phyloP scores from a whole-genome alignment of 1,140 invertebrate genomes.

The Lysiphlebus fabarum region DNA sequence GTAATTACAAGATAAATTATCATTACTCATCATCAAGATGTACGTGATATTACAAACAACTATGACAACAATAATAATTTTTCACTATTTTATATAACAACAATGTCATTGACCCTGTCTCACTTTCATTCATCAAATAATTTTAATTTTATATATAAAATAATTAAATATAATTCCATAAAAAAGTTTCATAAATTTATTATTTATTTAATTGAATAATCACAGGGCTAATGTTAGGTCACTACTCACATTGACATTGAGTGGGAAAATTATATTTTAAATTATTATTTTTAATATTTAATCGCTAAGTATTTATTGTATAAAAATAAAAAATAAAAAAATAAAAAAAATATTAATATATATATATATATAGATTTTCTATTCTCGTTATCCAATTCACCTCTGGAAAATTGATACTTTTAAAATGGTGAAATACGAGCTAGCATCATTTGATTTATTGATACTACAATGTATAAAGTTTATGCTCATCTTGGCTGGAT shows the following conservation, averaged over 20 bases:
- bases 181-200: no score
- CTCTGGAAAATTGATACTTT: constrained; percentile 13
- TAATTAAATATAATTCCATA: no score
- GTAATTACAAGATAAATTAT: constrained; percentile 30
- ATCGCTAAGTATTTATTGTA: no score
- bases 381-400: constrained; percentile 13
- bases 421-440: constrained; percentile 12
- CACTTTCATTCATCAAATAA: constrained; percentile 6
- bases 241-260: not conserved
- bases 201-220: no score
- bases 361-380: constrained; percentile 4
- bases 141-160: not conserved
- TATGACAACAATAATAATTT: not conserved
- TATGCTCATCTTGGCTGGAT: not conserved
- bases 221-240: not conserved
- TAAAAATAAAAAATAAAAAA: no score
- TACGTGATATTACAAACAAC: not conserved
- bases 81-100: not conserved
- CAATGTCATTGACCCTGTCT: constrained; percentile 7
- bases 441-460: constrained; percentile 7
- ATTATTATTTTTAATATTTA: no score
- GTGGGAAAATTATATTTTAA: not conserved
- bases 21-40: constrained; percentile 30
- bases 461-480: not conserved
- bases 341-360: no score